Conservation (phyloP, 1,140 invertebrate genomes). For the Latrodectus geometricus region DNA sequence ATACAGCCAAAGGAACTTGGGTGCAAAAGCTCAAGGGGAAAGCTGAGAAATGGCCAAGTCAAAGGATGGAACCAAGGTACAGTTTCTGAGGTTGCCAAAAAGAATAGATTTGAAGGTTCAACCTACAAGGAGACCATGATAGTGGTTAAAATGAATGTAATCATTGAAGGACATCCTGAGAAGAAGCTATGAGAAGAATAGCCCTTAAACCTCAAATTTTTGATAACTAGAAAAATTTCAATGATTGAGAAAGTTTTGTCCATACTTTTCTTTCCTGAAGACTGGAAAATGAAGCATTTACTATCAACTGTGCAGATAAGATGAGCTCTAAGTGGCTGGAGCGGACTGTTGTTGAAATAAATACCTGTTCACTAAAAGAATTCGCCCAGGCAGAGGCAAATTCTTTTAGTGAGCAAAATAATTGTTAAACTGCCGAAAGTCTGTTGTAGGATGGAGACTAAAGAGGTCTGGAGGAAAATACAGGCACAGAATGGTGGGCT, state of each 20-base stretch:
- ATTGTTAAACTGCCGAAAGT: not conserved
- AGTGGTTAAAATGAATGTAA: not conserved
- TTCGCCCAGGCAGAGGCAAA: not conserved
- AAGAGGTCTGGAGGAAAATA: not conserved
- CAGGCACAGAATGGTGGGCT: not conserved
- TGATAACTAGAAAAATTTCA: conserved; percentile 9
- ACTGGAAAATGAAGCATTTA: not conserved
- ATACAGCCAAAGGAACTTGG: not conserved
- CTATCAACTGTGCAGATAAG: not conserved
- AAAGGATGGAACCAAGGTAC: not conserved
- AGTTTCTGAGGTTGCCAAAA: not conserved
- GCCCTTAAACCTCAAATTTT: not conserved
- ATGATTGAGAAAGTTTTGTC: not conserved
- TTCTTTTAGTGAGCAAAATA: not conserved
- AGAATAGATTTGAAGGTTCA: not conserved
- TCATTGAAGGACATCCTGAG: not conserved
- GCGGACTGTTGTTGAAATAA: not conserved
- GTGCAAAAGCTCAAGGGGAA: not conserved
- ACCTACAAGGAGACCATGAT: not conserved
- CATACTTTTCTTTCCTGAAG: not conserved
- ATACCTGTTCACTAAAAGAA: no score
- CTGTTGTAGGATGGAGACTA: not conserved
- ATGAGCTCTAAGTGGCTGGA: not conserved
- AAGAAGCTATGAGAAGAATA: not conserved
- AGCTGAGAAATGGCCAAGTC: not conserved